phyloP scores from a whole-genome alignment of 1,140 invertebrate species.

The Microplitis demolitor region DNA sequence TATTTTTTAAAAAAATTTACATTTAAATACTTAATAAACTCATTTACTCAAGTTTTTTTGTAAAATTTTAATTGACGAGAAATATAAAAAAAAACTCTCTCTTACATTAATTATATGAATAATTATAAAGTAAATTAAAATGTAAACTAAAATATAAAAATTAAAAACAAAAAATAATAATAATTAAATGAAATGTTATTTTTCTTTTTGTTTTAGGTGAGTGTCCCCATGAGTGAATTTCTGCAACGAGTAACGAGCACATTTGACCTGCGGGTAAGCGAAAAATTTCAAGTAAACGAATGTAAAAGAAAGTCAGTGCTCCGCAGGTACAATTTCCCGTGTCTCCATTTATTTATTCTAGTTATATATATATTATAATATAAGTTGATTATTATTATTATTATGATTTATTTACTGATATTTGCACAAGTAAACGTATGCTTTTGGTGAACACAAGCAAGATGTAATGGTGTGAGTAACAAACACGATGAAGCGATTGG shows the following conservation, averaged over 20 bases:
- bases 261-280: constrained; percentile 26
- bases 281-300: constrained; percentile 19
- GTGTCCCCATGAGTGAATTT: constrained; percentile 30
- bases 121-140: background rate
- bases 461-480: background rate
- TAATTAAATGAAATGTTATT: background rate
- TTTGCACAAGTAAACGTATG: background rate
- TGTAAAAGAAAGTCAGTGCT: constrained; percentile 1
- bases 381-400: background rate
- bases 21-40: no score
- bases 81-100: no score
- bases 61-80: no score
- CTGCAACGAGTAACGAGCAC: constrained; percentile 27
- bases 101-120: no score
- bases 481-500: background rate
- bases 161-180: background rate
- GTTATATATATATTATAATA: background rate
- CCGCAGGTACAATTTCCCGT: background rate
- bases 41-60: no score
- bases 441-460: background rate
- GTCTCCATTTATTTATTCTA: background rate
- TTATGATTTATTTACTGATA: background rate
- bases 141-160: background rate
- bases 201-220: constrained; percentile 31
- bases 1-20: no score